Base-by-base conservation (phyloP, 2,888 invertebrate species). In the Amorpha juglandis region DNA sequence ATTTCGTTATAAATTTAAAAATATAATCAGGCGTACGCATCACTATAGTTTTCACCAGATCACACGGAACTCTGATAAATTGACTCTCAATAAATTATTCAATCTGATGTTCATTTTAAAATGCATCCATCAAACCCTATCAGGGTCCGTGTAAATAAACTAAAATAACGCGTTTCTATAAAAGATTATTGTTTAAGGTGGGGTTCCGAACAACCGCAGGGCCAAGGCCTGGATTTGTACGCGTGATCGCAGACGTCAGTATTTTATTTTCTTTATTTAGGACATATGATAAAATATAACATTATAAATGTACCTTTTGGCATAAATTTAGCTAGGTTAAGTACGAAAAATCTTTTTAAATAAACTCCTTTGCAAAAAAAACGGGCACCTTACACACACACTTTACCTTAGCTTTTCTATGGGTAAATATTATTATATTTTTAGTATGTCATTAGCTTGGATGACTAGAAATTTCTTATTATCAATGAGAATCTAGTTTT, bases 11-110 rank as follows among this genome's bases (percentile, higher is more conserved):
- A 27, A 27, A 27, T 27, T 27, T 19, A 19, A 45, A 50, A 50
- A 19, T 19, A 50, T n/a, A n/a, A n/a, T 48, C 16, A 38, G 6
- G 27, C 27, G 4, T 3, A 27, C 27, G 48, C 48, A 48, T 50
- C 19, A 50, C 50, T 50, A n/a, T 12, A 9, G 55, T 58, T 58
- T 58, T 42, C 16, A 19, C 1, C 27, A 7, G n/a, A n/a, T 6
- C n/a, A 42, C 4, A 58, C 16, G 73, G 77, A 67, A 74, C 71
- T 76, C 58, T 38, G 42, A 58, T 19, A 75, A 77, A 78, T 82
- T 73, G 73, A 73, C 79, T 75, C 69, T 72, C 77, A 79, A 88
- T 88, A 87, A 87, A 86, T 87, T 85, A 86, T 84, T 83, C 80
- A 82, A 84, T 81, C 78, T 75, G 71, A 70, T 75, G 79, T 81